phyloP scores from a whole-genome alignment of 2,888 invertebrate genomes.

The Dicycla oo region DNA sequence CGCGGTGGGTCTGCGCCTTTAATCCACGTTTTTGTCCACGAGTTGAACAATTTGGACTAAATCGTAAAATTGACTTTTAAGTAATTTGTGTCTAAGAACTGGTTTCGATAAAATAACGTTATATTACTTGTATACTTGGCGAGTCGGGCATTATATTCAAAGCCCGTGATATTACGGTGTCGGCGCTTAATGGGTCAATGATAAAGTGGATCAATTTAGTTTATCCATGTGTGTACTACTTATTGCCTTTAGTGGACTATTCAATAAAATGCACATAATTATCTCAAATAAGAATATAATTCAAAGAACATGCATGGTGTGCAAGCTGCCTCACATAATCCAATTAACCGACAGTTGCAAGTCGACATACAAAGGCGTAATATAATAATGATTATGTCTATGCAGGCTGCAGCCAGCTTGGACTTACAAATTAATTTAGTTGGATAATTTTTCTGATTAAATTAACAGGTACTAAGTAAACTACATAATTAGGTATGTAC shows the following conservation, averaged over 20 bases:
- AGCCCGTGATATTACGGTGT: too few species aligned
- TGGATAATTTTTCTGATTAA: background rate
- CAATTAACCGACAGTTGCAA: slow-evolving; percentile 18
- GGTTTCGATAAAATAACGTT: too few species aligned
- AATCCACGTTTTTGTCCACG: too few species aligned
- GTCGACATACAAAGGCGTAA: background rate
- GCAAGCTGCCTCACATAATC: slow-evolving; percentile 32
- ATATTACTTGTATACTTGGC: too few species aligned
- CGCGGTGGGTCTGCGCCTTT: too few species aligned
- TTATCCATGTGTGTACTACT: too few species aligned
- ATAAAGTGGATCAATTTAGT: too few species aligned
- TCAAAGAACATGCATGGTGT: slow-evolving; percentile 1
- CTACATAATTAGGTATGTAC: background rate
- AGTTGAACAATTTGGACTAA: too few species aligned
- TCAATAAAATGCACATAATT: slow-evolving; percentile 30
- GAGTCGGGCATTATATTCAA: too few species aligned
- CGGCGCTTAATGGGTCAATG: too few species aligned
- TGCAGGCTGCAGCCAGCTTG: slow-evolving; percentile 4
- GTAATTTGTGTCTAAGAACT: too few species aligned
- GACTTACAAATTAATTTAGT: background rate
- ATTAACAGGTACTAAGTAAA: background rate
- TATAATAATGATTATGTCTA: slow-evolving; percentile 12
- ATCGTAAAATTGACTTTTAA: too few species aligned
- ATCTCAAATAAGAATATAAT: slow-evolving; percentile 22
- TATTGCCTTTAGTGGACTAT: background rate